Conservation (phyloP, 2,888 invertebrate species). For the Cryptus armator region DNA sequence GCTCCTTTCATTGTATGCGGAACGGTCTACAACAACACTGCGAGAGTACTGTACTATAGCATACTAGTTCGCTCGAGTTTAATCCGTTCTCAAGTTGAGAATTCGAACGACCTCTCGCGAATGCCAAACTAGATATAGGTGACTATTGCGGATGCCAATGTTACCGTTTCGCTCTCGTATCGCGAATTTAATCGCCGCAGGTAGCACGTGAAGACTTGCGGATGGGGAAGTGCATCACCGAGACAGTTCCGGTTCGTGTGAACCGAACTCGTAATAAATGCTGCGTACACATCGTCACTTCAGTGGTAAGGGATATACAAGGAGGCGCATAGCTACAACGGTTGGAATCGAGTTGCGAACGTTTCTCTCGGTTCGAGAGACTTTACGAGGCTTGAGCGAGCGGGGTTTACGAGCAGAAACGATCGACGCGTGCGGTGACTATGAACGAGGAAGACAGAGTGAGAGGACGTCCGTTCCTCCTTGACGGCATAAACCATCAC, state of each 20-base stretch:
- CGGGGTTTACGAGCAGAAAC: constrained; percentile 62
- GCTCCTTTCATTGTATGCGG: not conserved
- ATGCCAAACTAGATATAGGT: not conserved
- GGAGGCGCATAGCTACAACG: constrained; percentile 13
- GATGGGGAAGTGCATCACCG: constrained; percentile 26
- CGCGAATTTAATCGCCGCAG: constrained; percentile 4
- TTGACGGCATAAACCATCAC: constrained; percentile 54
- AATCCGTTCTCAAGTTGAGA: constrained; percentile 37
- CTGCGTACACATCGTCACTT: constrained; percentile 31
- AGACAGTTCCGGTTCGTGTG: constrained; percentile 11
- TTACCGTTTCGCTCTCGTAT: not conserved
- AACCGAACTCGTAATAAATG: constrained; percentile 56
- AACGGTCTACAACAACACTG: constrained; percentile 3
- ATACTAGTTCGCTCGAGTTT: constrained; percentile 16
- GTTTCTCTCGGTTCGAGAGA: constrained; percentile 42
- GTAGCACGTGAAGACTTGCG: constrained; percentile 3
- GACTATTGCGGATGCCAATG: constrained; percentile 26
- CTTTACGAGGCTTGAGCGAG: constrained; percentile 52
- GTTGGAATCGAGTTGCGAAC: constrained; percentile 43
- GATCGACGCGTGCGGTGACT: constrained; percentile 48
- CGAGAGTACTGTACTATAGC: not conserved
- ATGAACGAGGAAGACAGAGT: constrained; percentile 5
- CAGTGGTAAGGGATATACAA: not conserved
- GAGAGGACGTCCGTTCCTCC: constrained; percentile 26
- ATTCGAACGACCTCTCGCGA: constrained; percentile 31